phyloP scores from a whole-genome alignment of 1,140 invertebrate genomes.

The Lysiphlebus fabarum region DNA sequence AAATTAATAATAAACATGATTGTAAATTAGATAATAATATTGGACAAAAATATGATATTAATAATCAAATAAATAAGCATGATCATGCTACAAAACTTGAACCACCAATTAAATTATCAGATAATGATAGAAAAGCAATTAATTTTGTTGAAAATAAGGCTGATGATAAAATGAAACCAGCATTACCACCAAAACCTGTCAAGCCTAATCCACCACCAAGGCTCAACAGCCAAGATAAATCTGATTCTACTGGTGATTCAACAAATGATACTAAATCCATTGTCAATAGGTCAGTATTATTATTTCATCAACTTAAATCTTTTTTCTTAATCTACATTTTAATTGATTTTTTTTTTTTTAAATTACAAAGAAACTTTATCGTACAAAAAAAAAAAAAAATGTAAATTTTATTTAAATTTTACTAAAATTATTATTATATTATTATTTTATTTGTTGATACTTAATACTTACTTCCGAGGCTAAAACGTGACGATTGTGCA shows the following conservation, averaged over 20 bases:
- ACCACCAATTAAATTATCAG: constrained; percentile 34
- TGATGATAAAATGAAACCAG: constrained; percentile 50
- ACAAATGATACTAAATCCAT: constrained; percentile 18
- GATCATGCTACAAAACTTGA: constrained; percentile 43
- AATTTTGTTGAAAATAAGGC: constrained; percentile 35
- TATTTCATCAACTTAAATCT: neutral
- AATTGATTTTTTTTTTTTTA: no score
- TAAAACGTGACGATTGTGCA: no score
- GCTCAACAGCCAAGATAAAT: constrained; percentile 50
- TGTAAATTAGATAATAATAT: constrained; percentile 28
- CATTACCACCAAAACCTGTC: constrained; percentile 50
- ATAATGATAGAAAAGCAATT: constrained; percentile 35
- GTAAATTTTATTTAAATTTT: no score
- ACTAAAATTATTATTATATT: no score
- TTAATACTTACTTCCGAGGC: no score
- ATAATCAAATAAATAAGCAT: constrained; percentile 36
- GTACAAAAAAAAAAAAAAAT: no score
- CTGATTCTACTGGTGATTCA: constrained; percentile 35
- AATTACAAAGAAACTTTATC: no score
- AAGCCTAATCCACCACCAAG: constrained; percentile 52
- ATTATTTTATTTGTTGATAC: no score
- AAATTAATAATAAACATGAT: neutral
- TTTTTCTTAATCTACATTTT: no score
- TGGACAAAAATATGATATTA: constrained; percentile 34
- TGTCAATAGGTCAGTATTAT: constrained; percentile 24